These are phyloP conservation scores for Cheilosia pagana DNA, from an alignment of 2,888 invertebrate genomes.

Conservation along the genomic window DNA sequence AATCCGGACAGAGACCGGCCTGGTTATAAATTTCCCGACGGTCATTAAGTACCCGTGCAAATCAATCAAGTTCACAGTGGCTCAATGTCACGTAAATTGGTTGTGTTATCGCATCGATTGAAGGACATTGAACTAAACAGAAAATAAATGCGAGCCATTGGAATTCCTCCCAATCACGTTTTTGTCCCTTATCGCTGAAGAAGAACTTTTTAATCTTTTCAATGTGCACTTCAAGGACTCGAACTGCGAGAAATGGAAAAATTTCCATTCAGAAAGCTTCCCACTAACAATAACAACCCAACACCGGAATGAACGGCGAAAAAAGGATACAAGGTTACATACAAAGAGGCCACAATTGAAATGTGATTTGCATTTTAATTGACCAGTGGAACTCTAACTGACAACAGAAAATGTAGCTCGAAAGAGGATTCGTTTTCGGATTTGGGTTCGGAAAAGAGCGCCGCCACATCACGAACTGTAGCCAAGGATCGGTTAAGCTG, in stretches of 20 bases:
- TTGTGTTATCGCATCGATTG: too few relatives aligned
- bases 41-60: too few relatives aligned
- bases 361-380: conserved; percentile 26
- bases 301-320: background rate
- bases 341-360: background rate
- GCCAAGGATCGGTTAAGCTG: background rate
- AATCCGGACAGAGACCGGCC: too few relatives aligned
- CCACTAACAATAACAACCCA: background rate
- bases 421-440: too few relatives aligned
- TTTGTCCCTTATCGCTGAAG: background rate
- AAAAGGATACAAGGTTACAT: background rate
- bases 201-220: conserved; percentile 2
- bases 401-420: background rate
- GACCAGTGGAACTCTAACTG: background rate
- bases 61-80: too few relatives aligned
- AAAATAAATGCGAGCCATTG: too few relatives aligned
- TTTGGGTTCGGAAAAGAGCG: background rate
- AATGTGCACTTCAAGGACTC: background rate
- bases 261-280: background rate
- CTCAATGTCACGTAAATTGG: too few relatives aligned
- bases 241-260: background rate
- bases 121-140: too few relatives aligned
- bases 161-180: background rate
- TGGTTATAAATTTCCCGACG: too few relatives aligned
- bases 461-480: background rate